Percentiles rank a stretch among this genome's conserved stretches.
Conservation (phyloP, 2,113 vertebrate genomes). For the Etia nguti region DNA sequence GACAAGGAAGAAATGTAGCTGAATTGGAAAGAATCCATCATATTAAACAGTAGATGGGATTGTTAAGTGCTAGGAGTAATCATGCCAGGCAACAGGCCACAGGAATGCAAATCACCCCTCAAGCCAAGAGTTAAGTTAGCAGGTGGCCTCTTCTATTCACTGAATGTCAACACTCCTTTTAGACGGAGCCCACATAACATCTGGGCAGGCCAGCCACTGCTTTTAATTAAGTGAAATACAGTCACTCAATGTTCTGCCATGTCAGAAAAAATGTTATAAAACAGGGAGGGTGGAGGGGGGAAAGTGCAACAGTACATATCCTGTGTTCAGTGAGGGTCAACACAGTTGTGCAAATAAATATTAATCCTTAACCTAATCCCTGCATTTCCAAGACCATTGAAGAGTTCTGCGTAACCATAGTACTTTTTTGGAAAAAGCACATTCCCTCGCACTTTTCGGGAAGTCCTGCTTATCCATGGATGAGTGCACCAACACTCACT, state of each 20-base stretch:
- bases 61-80: slow-evolving; percentile 85
- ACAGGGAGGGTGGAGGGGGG: slow-evolving; percentile 27
- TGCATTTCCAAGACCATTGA: slow-evolving; percentile 73
- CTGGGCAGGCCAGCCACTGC: slow-evolving; percentile 78
- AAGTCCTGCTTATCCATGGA: slow-evolving; percentile 8
- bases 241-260: slow-evolving; percentile 73
- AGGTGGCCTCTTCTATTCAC: slow-evolving; percentile 91
- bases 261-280: slow-evolving; percentile 53
- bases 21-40: slow-evolving; percentile 81
- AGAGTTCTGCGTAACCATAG: slow-evolving; percentile 32
- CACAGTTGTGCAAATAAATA: slow-evolving; percentile 82
- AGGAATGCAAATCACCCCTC: slow-evolving; percentile 91
- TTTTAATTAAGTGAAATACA: slow-evolving; percentile 89
- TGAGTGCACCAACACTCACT: neutral
- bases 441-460: slow-evolving; percentile 9
- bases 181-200: slow-evolving; percentile 80
- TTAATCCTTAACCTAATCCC: slow-evolving; percentile 70
- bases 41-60: slow-evolving; percentile 86
- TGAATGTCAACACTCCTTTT: slow-evolving; percentile 82
- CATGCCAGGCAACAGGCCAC: slow-evolving; percentile 88
- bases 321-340: slow-evolving; percentile 72
- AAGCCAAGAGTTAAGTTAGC: slow-evolving; percentile 86
- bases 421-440: slow-evolving; percentile 30
- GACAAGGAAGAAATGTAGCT: slow-evolving; percentile 72
- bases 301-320: slow-evolving; percentile 71